Evolutionary conservation across 1,140 invertebrate genomes (phyloP), one percentile per base, ranked within the genome.

Genomic region (Octopus sinensis): DNA sequence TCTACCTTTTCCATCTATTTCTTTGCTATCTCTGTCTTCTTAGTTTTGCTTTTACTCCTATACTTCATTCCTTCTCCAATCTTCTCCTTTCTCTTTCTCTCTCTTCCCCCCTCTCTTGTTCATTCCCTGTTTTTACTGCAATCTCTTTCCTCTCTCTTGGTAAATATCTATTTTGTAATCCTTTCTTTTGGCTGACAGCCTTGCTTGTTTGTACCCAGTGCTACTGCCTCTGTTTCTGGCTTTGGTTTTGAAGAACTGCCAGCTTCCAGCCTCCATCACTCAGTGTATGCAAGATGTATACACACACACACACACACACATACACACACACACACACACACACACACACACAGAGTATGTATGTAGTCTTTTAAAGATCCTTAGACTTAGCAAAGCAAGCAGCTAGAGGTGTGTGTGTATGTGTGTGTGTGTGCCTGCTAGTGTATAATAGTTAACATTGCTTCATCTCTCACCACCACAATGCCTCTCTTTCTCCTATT

Each of bases 11-110:
- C 81, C 83, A 75, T 81, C 81, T 71, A 53, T 79, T 78, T 80
- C 17, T 53, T 71, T 80, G 78, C 71, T 76, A 62, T 80, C 75
- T 83, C 73, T 78, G 71, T 80, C 81, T 83, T 71, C 78, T 80
- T 73, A 79, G 86, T 84, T 83, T 83, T 80, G 78, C 80, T 83
- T 82, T 82, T 81, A 81, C 76, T 82, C 79, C 83, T 81, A 84
- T 84, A 79, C 82, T 76, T 54, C 53, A 76, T 71, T 53, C 79
- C 77, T 80, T 54, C 78, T 80, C 75, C 76, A 54, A 54, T 73
- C 77, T 53, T 75, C 53, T 68, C 76, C 81, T 81, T 79, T 81
- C 80, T 84, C 81, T 43, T 30, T 56, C 76, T 53, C 78, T 78
- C 13, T 73, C 54, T 83, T 43, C 17, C 9, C 17, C 56, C 17